Evolutionary conservation across 2,888 invertebrate genomes (phyloP).

Genomic region (Pollenia labialis): DNA sequence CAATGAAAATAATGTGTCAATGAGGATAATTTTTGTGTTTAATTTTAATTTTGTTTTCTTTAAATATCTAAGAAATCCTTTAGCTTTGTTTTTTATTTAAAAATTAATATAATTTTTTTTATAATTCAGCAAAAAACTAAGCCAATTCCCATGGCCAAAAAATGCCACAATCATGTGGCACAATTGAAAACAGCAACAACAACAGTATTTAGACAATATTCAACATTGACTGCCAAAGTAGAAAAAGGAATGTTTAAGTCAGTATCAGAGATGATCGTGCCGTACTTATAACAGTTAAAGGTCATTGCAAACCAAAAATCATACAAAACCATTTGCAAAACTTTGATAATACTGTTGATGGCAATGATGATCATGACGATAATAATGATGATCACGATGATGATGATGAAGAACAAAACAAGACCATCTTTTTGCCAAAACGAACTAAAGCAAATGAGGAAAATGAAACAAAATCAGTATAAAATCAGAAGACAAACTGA

Average conservation of each 20-base stretch:
- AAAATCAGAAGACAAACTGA: slow-evolving; percentile 51
- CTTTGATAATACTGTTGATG: slow-evolving; percentile 61
- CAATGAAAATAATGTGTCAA: neutral
- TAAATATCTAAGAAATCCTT: neutral
- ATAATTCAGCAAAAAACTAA: slow-evolving; percentile 62
- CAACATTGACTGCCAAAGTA: slow-evolving; percentile 14
- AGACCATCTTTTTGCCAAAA: slow-evolving; percentile 45
- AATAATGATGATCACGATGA: slow-evolving; percentile 35
- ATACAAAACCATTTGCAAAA: slow-evolving; percentile 63
- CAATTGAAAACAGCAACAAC: slow-evolving; percentile 56
- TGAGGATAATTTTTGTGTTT: neutral
- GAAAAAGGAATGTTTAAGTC: slow-evolving; percentile 74
- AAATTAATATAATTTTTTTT: slow-evolving; percentile 56
- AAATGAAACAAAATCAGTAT: slow-evolving; percentile 52
- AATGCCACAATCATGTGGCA: slow-evolving; percentile 54
- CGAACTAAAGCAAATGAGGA: slow-evolving; percentile 24
- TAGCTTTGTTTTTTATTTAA: neutral
- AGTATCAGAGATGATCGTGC: slow-evolving; percentile 77
- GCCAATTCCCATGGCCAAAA: slow-evolving; percentile 75
- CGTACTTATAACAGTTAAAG: slow-evolving; percentile 78
- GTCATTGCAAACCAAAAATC: slow-evolving; percentile 75
- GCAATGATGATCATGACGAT: slow-evolving; percentile 38
- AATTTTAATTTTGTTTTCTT: neutral
- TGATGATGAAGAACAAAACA: slow-evolving; percentile 43
- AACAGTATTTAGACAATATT: slow-evolving; percentile 26